Evolutionary conservation across 2,888 invertebrate genomes (phyloP), one percentile per base, ranked within the genome.

Genomic region (Maniola hyperantus): DNA sequence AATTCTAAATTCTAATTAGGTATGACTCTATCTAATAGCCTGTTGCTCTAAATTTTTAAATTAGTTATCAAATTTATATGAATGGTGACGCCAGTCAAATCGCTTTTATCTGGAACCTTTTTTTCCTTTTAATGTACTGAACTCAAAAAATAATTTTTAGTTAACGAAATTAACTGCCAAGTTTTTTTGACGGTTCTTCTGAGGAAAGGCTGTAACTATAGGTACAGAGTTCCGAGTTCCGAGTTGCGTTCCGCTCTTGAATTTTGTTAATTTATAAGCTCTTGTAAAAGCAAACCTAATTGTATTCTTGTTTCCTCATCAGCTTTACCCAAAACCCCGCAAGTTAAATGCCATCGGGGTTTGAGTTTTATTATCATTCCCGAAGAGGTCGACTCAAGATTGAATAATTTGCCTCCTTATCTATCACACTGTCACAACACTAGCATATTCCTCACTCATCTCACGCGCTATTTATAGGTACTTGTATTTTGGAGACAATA

Each of bases 11-110:
- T 34, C 34, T 59, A 15, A 6, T 46, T 34, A 39, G 39, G 26
- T 26, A 39, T 26, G 58, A 44, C 18, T 44, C 15, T 42, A 10
- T 63, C 54, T 63, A 51, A 59, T 59, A 26, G 34, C 34, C 34
- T 60, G 15, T 48, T 15, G 33, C 10, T 34, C 34, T 34, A 36
- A 60, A 46, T 34, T 13, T 46, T 46, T 2, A 11, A 48, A 15
- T 13, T n/a, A 48, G 59, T 11, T 59, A 15, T 48, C 18, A 34
- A 60, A 60, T 48, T 44, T 11, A 48, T n/a, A 6, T 34, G n/a
- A 34, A 48, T 39, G 55, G 34, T 10, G 10, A 36, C 55, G 55
- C 10, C 10, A 36, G 36, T 55, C 11, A 39, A 11, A 15, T 55
- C 34, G 10, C 36, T 39, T 55, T n/a, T 10, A 55, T 18, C 34